phyloP scores from a whole-genome alignment of 2,797 vertebrate species.

The Alectoris magna region DNA sequence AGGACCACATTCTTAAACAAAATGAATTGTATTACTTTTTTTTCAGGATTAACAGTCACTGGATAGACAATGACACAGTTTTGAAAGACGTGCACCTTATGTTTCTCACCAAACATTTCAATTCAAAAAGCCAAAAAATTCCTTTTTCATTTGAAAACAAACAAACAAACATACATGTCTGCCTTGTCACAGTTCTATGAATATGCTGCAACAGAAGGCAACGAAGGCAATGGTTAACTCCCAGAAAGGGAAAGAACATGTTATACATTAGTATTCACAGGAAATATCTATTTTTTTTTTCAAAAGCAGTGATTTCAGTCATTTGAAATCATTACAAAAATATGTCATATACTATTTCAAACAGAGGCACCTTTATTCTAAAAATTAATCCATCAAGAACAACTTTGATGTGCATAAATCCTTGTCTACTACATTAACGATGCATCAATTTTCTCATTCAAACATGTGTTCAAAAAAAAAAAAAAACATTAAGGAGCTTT shows the following conservation, averaged over 20 bases:
- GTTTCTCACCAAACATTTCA: slow-evolving; percentile 38
- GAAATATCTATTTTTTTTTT: not conserved
- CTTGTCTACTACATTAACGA: slow-evolving; percentile 14
- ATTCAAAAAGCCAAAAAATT: not conserved
- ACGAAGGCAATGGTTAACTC: not conserved
- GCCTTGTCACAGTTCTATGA: not conserved
- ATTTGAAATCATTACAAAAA: slow-evolving; percentile 47
- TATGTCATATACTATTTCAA: slow-evolving; percentile 1
- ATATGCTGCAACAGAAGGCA: not conserved
- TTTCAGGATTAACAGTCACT: slow-evolving; percentile 34
- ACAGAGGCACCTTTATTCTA: not conserved
- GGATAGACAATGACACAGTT: not conserved
- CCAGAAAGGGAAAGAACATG: not conserved
- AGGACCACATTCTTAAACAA: not conserved
- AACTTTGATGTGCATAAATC: not conserved
- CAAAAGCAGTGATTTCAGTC: slow-evolving; percentile 1
- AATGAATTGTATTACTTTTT: not conserved
- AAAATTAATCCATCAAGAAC: slow-evolving; percentile 40
- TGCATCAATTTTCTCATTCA: not conserved
- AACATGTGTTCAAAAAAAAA: slow-evolving; percentile 11
- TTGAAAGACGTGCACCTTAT: not conserved
- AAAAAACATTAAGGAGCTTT: not conserved
- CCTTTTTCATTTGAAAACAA: not conserved
- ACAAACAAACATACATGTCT: not conserved
- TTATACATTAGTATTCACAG: not conserved